Conservation (phyloP, 1,140 invertebrate species). For the Tetramorium simillimum region DNA sequence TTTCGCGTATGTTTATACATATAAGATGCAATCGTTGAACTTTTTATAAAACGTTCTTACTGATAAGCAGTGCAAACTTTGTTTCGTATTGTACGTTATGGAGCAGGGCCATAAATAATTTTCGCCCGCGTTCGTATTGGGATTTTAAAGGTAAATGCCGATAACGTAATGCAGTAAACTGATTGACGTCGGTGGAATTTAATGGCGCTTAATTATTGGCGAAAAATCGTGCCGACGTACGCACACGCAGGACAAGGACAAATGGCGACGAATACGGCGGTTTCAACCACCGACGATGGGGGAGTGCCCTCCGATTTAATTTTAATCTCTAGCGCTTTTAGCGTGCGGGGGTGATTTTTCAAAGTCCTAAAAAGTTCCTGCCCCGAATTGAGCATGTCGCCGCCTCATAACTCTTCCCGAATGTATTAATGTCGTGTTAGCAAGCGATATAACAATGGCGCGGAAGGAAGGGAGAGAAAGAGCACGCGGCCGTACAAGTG, state of each 20-base stretch:
- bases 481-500: slow-evolving; percentile 28
- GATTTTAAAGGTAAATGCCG: slow-evolving; percentile 29
- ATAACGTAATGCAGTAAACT: slow-evolving; percentile 48
- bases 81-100: slow-evolving; percentile 2
- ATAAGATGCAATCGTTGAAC: not conserved
- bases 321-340: slow-evolving; percentile 76
- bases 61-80: slow-evolving; percentile 14
- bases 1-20: not conserved
- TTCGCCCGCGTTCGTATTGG: not conserved
- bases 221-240: slow-evolving; percentile 61
- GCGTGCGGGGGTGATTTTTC: slow-evolving; percentile 72
- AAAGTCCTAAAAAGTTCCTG: slow-evolving; percentile 68
- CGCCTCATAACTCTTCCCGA: slow-evolving; percentile 74
- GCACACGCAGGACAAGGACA: not conserved
- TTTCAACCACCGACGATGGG: slow-evolving; percentile 31
- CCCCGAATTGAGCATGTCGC: slow-evolving; percentile 68
- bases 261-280: slow-evolving; percentile 26
- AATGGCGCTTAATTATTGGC: slow-evolving; percentile 72
- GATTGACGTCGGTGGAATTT: slow-evolving; percentile 66
- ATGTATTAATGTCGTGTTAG: slow-evolving; percentile 81
- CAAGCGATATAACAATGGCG: slow-evolving; percentile 78
- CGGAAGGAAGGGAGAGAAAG: slow-evolving; percentile 57
- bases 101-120: slow-evolving; percentile 1
- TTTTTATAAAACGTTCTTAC: not conserved
- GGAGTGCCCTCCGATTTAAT: slow-evolving; percentile 70